Evolutionary conservation across 1,140 invertebrate genomes (phyloP).

Genomic region (Bombus picipes): DNA sequence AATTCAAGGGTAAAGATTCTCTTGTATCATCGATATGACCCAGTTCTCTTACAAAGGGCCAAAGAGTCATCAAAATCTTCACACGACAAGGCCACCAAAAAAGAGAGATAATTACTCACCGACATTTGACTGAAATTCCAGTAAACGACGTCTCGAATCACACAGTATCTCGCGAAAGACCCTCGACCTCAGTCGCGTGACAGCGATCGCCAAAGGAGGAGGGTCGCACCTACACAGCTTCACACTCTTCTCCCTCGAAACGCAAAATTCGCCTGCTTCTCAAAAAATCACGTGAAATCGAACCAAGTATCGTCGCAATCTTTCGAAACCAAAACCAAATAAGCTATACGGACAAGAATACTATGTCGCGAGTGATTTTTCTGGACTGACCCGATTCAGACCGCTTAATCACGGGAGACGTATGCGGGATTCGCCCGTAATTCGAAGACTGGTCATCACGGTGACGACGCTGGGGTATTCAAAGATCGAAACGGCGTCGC

Average conservation of each 20-base stretch:
- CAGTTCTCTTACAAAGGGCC: too few relatives aligned
- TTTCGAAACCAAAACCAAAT: background rate
- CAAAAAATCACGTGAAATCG: background rate
- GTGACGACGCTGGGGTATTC: conserved; percentile 76
- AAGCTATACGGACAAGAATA: background rate
- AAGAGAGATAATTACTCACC: conserved; percentile 41
- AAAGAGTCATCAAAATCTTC: too few relatives aligned
- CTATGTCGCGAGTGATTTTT: background rate
- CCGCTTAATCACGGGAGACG: conserved; percentile 66
- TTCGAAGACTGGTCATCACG: conserved; percentile 79
- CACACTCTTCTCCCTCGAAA: background rate
- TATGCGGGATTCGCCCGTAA: conserved; percentile 76
- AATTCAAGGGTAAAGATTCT: too few relatives aligned
- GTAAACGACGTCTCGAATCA: background rate
- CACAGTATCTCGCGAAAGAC: background rate
- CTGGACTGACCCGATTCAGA: conserved; percentile 2
- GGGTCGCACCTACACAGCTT: conserved; percentile 1
- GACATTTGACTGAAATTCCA: conserved; percentile 48
- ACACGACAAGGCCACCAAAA: too few relatives aligned
- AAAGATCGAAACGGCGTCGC: conserved; percentile 77
- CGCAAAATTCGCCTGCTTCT: too few relatives aligned
- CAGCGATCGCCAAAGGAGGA: conserved; percentile 25
- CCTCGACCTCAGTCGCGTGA: conserved; percentile 32
- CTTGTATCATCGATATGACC: too few relatives aligned
- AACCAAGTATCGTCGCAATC: background rate